phyloP scores from a whole-genome alignment of 2,888 invertebrate genomes.

The Ennomos erosarius region DNA sequence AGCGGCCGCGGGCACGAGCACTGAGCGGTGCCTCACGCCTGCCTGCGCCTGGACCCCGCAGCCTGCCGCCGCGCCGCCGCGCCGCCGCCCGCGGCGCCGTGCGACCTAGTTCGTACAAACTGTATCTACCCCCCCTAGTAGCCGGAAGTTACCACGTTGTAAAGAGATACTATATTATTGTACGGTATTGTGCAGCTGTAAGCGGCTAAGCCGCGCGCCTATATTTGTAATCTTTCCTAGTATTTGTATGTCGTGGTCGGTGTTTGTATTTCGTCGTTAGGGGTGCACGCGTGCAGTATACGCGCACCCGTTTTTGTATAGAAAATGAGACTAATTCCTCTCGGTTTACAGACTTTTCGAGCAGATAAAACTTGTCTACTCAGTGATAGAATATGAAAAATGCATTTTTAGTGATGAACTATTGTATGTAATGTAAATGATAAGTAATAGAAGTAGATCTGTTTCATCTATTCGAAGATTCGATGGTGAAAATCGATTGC shows the following conservation, averaged over 20 bases:
- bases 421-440: constrained; percentile 75
- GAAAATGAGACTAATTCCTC: constrained; percentile 70
- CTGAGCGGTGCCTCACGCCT: constrained; percentile 57
- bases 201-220: constrained; percentile 78
- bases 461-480: constrained; percentile 85
- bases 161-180: constrained; percentile 66
- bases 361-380: constrained; percentile 83
- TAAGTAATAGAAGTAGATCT: constrained; percentile 80
- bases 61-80: constrained; percentile 41
- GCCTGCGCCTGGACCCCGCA: constrained; percentile 18
- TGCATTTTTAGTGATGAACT: constrained; percentile 84
- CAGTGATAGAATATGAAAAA: constrained; percentile 81
- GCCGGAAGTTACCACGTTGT: constrained; percentile 82
- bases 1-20: constrained; percentile 79
- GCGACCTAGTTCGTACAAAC: constrained; percentile 70
- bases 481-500: constrained; percentile 79
- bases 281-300: constrained; percentile 47
- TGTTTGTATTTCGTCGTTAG: constrained; percentile 59
- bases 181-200: constrained; percentile 80
- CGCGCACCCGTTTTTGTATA: constrained; percentile 53
- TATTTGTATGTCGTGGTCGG: constrained; percentile 72
- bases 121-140: constrained; percentile 70
- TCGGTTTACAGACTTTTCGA: constrained; percentile 82
- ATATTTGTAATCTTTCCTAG: constrained; percentile 79
- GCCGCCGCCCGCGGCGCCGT: constrained; percentile 39